Evolutionary conservation across 2,888 invertebrate genomes (phyloP), one percentile per base, ranked within the genome.

Genomic region (Agrilus mali): DNA sequence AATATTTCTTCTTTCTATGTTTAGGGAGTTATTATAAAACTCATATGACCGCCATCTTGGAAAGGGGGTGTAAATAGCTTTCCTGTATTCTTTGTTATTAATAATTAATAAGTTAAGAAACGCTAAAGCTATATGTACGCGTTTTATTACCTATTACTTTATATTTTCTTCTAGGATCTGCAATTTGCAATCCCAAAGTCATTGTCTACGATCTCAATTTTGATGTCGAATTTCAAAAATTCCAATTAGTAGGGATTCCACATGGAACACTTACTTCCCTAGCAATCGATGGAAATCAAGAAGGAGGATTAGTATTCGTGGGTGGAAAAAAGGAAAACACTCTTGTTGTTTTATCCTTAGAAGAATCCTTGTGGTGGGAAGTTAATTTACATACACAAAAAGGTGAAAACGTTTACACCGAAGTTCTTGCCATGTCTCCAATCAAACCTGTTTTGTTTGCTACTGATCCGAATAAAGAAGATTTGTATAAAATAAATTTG

Each of bases 181-280:
- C 47, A 13, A 48, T 54, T 16, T 69, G 69, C 49, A 45, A 53
- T 1, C 61, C 68, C 2, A 70, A 69, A 58, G 53, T 72, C 7
- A 45, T 69, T 2, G 53, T 67, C 20, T 68, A 64, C 47, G 67
- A 65, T 52, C 52, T 69, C 17, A 56, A 60, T 36, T 57, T 56
- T 20, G 66, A 64, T 40, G 51, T 36, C 7, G 49, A 61, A 50
- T 45, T 53, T 10, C 48, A 47, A 4, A 55, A 50, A 6, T 51
- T 51, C 35, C 47, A 53, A 41, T 48, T 65, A 27, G 41, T 39
- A 2, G 53, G 55, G 34, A 48, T 64, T 31, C 36, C 55, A 8
- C 53, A 52, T 7, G 47, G 53, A 35, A 49, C 57, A 37, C 54
- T 68, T 17, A 61, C 53, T 47, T 52, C 47, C 36, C 50, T 68